A percentile compares a stretch with the other conserved stretches of the same genome.
Conservation (phyloP, 1,140 invertebrate genomes). For the Zaprionus kolodkinae region DNA sequence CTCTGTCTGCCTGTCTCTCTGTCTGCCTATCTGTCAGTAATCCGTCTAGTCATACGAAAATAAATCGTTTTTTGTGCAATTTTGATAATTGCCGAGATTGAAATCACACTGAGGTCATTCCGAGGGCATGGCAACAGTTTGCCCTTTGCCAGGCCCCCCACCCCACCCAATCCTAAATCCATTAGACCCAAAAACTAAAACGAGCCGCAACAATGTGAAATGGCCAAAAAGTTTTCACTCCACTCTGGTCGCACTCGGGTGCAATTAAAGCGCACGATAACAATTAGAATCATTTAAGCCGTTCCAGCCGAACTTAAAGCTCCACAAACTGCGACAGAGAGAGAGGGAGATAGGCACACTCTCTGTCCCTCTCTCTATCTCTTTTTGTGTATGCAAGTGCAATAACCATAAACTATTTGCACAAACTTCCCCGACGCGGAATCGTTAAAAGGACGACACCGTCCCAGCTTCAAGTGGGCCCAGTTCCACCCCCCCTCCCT, state of each 20-base stretch:
- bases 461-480: conserved; percentile 6
- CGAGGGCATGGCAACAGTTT: conserved; percentile 8
- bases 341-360: not conserved
- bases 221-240: conserved; percentile 37
- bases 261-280: conserved; percentile 72
- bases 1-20: too few species aligned
- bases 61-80: conserved; percentile 1
- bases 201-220: conserved; percentile 22
- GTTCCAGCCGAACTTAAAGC: conserved; percentile 47
- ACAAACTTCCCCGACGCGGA: conserved; percentile 70
- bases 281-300: conserved; percentile 75
- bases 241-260: conserved; percentile 30
- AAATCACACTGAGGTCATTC: not conserved
- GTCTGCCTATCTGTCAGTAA: not conserved
- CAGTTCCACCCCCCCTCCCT: conserved; percentile 37
- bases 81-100: conserved; percentile 3
- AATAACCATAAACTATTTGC: conserved; percentile 81
- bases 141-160: not conserved
- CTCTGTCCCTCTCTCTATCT: not conserved
- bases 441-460: conserved; percentile 55
- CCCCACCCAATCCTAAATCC: conserved; percentile 11
- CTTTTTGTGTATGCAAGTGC: conserved; percentile 46
- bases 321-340: not conserved
- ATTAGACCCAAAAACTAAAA: conserved; percentile 18
- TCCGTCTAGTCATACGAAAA: not conserved